These are phyloP conservation scores for Scopus umbretta DNA, from an alignment of 2,113 vertebrate species.

Conservation along the genomic window DNA sequence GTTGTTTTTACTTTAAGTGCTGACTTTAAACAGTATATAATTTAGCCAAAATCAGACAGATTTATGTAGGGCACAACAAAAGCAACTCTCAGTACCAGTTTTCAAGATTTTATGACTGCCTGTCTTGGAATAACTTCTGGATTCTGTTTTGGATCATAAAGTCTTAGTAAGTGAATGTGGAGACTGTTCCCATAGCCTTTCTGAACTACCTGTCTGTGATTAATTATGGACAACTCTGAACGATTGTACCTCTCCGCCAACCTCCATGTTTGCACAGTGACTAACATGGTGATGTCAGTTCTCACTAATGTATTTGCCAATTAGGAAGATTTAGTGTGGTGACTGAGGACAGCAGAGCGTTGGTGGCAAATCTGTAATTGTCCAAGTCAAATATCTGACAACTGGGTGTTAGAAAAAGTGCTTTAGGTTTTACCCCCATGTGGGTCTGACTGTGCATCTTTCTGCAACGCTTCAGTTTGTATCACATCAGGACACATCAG, in stretches of 20 bases:
- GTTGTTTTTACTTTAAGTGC: background rate
- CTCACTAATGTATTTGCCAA: constrained; percentile 53
- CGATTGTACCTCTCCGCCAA: background rate
- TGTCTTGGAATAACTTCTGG: constrained; percentile 30
- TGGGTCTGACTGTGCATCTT: constrained; percentile 10
- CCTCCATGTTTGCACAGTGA: constrained; percentile 32
- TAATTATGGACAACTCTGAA: constrained; percentile 39
- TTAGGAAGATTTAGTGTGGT: constrained; percentile 64
- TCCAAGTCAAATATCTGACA: constrained; percentile 50
- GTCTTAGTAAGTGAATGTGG: constrained; percentile 13
- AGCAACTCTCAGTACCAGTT: constrained; percentile 31
- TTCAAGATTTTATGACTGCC: constrained; percentile 19
- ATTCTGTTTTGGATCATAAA: constrained; percentile 52
- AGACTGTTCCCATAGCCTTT: constrained; percentile 9
- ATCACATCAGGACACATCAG: constrained; percentile 17
- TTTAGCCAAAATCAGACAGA: constrained; percentile 9
- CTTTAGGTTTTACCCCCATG: constrained; percentile 23
- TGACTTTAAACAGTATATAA: constrained; percentile 42
- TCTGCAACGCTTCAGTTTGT: background rate
- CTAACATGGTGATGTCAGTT: constrained; percentile 63
- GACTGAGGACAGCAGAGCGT: constrained; percentile 21
- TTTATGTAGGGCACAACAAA: constrained; percentile 34
- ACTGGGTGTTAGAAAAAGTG: constrained; percentile 29
- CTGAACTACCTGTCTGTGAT: constrained; percentile 51
- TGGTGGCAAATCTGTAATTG: constrained; percentile 60